phyloP scores from a whole-genome alignment of 1,140 invertebrate genomes.

The Papilio helenus region DNA sequence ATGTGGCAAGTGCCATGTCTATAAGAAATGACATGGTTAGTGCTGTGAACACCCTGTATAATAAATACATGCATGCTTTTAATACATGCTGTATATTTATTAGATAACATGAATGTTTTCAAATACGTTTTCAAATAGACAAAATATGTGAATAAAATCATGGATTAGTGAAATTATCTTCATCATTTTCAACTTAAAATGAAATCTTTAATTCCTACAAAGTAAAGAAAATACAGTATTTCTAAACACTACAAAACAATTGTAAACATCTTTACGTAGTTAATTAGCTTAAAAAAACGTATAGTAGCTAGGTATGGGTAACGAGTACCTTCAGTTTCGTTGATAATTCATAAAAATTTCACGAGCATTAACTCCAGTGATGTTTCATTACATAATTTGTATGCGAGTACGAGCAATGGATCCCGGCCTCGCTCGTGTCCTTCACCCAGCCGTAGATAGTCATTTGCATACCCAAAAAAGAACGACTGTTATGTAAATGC shows the following conservation, averaged over 20 bases:
- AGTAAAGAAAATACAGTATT: not conserved
- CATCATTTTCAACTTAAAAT: not conserved
- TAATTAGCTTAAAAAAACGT: no score
- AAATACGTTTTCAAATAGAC: not conserved
- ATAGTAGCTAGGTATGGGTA: no score
- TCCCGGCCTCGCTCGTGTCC: slow-evolving; percentile 24
- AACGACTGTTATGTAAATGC: slow-evolving; percentile 49
- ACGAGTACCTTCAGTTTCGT: not conserved
- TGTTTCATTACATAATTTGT: slow-evolving; percentile 5
- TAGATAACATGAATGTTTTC: not conserved
- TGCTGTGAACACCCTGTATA: not conserved
- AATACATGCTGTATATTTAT: not conserved
- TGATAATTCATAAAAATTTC: not conserved
- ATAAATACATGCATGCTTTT: not conserved
- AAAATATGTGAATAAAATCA: not conserved
- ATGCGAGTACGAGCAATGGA: slow-evolving; percentile 15
- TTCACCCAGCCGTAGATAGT: slow-evolving; percentile 43
- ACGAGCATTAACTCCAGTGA: slow-evolving; percentile 22
- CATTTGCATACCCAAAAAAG: slow-evolving; percentile 55
- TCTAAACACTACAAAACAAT: no score
- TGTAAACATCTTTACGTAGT: no score
- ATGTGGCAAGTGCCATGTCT: slow-evolving; percentile 44
- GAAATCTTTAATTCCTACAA: not conserved
- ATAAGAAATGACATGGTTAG: slow-evolving; percentile 37
- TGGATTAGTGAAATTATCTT: not conserved